Conservation (phyloP, 2,797 vertebrate genomes). For the Vespertilio murinus region DNA sequence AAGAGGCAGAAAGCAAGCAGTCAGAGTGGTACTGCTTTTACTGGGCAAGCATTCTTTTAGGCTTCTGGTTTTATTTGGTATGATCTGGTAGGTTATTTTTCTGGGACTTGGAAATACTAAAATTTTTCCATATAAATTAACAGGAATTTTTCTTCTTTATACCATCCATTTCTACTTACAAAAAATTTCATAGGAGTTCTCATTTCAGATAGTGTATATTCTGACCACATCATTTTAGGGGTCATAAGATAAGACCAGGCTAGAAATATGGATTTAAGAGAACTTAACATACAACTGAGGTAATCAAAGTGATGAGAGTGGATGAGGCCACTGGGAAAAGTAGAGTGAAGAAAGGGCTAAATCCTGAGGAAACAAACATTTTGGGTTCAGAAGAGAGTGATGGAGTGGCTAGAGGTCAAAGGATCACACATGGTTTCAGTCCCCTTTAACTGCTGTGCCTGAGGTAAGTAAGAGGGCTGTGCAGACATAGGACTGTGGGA, state of each 20-base stretch:
- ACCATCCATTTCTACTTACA: too few species aligned
- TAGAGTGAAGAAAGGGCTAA: not conserved
- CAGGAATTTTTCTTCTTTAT: too few species aligned
- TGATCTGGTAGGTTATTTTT: too few species aligned
- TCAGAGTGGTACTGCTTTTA: too few species aligned
- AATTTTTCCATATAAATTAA: too few species aligned
- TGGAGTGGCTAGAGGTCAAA: not conserved
- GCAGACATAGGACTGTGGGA: not conserved
- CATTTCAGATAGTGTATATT: too few species aligned
- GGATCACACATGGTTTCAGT: not conserved
- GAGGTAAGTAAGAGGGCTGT: too few species aligned
- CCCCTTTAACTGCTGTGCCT: not conserved
- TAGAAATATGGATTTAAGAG: not conserved
- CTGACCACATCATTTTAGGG: too few species aligned
- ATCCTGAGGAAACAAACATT: not conserved
- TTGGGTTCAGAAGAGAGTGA: not conserved
- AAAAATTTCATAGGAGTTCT: too few species aligned
- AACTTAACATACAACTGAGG: not conserved
- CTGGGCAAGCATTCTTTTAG: too few species aligned
- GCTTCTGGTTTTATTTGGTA: too few species aligned
- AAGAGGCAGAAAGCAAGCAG: not conserved
- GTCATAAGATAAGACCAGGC: not conserved
- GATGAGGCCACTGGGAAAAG: not conserved
- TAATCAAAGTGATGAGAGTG: not conserved
- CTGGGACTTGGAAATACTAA: too few species aligned